Base-by-base conservation (phyloP, 2,113 vertebrate genomes). In the Girardinichthys multiradiatus region DNA sequence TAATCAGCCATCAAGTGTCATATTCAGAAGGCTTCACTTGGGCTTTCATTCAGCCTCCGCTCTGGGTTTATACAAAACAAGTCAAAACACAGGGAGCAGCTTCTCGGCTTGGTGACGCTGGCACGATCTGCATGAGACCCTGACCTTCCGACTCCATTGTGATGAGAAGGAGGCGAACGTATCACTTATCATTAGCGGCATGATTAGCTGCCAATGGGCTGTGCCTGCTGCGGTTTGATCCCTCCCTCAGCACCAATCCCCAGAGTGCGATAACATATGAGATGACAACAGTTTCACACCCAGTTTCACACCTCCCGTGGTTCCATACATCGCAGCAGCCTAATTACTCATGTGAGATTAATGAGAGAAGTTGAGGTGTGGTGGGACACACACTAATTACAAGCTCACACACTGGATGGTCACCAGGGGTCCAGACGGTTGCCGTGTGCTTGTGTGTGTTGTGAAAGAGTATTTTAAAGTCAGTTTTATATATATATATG, bases 341-440 rank as follows among this genome's bases (percentile, higher is more conserved):
- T 91, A 88, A 91, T 91, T 87, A 84, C 84, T 93, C 91, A 86
- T 86, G 89, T 89, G 90, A 91, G 91, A 93, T 93, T 92, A 92
- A 92, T 91, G 90, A 90, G 89, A 80, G 87, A 92, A 66, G 70
- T 76, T 77, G 78, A 90, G 91, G 90, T 91, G 89, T 87, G 80
- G 63, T 79, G 87, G 82, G 86, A 90, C 72, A 81, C 62, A 39
- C 75, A 67, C 89, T 92, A 91, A 93, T 91, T 88, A 91, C 84
- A 77, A 66, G 73, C 72, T 4, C 61, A 74, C 85, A 81, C 64
- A 83, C 60, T 77, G 70, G 66, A 81, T 57, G 60, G 82, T 76
- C 39, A 59, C 81, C 72, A 5, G 60, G 80, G 83, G 85, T 86
- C 68, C 35, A 21, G 64, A 59, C 30, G 17, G 63, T 54, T 11